Evolutionary conservation across 2,113 vertebrate genomes (phyloP), one percentile per base, ranked within the genome.

Genomic region (Tiliqua scincoides): DNA sequence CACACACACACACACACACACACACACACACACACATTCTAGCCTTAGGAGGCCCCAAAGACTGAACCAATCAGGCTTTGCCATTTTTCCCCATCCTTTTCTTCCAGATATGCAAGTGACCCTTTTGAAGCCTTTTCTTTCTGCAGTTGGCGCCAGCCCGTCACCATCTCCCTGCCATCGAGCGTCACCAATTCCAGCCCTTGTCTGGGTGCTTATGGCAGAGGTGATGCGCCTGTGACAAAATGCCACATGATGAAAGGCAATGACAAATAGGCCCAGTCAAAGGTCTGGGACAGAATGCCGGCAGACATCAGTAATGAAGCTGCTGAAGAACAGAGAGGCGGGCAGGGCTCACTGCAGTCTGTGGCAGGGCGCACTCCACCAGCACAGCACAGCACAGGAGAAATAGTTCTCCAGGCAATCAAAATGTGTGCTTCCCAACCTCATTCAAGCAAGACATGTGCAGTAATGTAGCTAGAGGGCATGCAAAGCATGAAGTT

Each of bases 201-300:
- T 32, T 21, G 32, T 35, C 43, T 59, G n/a, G 25, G 43, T 23
- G 1, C 32, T 68, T 68, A 35, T 40, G 63, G 59, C 84, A 70
- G 63, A 37, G 63, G 84, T 43, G 23, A 68, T 3, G 35, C 52
- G 4, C 8, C 17, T 3, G 35, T 78, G 74, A 70, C 74, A 76
- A n/a, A 85, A 70, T 43, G 6, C 54, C 63, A 79, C 65, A 43
- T 43, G 84, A 79, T 40, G 65, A 43, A 71, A 59, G 18, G 65
- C 32, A 37, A 67, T 37, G 83, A 78, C 75, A 79, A 71, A 85
- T 23, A 35, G 40, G 48, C 27, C 48, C 52, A 59, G 74, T 35
- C 79, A 70, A 37, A 30, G 48, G 62, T 57, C 43, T 20, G 32
- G 61, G 61, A 84, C 18, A 61, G 61, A 65, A 84, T 3, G 61